phyloP scores from a whole-genome alignment of 1,140 invertebrate species.

The Drosophila prosaltans region DNA sequence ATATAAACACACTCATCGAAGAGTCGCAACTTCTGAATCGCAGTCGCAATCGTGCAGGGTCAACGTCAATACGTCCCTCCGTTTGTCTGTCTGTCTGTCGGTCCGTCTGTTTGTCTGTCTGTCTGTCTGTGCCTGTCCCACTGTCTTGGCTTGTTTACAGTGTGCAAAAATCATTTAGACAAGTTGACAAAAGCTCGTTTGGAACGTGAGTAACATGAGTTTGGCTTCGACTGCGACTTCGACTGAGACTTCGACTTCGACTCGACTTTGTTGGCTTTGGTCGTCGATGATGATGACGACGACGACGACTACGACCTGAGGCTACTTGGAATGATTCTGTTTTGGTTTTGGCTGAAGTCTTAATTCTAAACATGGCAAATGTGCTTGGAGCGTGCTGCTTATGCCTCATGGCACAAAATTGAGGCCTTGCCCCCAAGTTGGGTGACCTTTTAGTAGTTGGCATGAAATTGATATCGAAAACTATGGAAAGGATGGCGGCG shows the following conservation, averaged over 20 bases:
- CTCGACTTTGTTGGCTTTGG: constrained; percentile 1
- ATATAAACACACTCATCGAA: constrained; percentile 18
- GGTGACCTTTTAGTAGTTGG: constrained; percentile 64
- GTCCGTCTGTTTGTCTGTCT: constrained; percentile 8
- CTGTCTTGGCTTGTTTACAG: constrained; percentile 77
- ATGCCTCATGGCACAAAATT: constrained; percentile 52
- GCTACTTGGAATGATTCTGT: constrained; percentile 53
- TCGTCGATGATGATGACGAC: constrained; percentile 7
- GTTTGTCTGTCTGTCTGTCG: constrained; percentile 15
- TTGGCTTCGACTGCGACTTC: constrained; percentile 35
- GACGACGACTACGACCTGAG: constrained; percentile 28
- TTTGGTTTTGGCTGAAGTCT: constrained; percentile 65
- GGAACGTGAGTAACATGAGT: constrained; percentile 82
- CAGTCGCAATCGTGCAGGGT: constrained; percentile 80
- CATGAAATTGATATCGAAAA: constrained; percentile 56
- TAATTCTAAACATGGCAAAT: constrained; percentile 80
- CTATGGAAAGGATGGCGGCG: not conserved
- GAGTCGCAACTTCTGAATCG: constrained; percentile 72
- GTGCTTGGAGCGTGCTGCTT: constrained; percentile 72
- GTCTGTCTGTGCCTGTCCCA: constrained; percentile 55
- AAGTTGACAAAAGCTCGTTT: constrained; percentile 82
- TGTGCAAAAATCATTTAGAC: constrained; percentile 83
- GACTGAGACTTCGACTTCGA: not conserved
- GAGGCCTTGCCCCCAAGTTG: constrained; percentile 60
- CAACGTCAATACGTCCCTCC: constrained; percentile 72